A percentile compares a stretch with the other conserved stretches of the same genome.
phyloP scores from a whole-genome alignment of 2,888 invertebrate genomes.

The Eutolmus rufibarbis region DNA sequence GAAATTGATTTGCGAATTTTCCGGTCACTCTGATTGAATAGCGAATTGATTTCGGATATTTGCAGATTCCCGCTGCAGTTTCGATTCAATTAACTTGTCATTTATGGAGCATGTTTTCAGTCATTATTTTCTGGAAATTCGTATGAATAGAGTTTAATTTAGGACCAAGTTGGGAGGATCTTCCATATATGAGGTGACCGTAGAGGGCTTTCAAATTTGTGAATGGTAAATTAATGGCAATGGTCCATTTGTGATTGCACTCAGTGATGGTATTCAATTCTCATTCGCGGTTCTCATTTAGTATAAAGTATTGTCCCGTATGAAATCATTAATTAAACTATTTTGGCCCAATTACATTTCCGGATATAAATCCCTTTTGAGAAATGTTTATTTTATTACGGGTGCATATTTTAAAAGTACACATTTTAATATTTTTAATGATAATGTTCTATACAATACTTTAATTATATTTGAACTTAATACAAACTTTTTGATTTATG shows the following conservation, averaged over 20 bases:
- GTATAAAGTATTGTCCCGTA: background rate
- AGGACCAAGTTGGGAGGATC: background rate
- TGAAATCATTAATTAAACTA: too few species aligned
- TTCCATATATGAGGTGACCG: background rate
- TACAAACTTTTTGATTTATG: too few species aligned
- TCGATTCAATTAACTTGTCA: background rate
- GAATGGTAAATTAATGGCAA: background rate
- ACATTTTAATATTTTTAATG: too few species aligned
- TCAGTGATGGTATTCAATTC: background rate
- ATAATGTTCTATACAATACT: too few species aligned
- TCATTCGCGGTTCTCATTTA: background rate
- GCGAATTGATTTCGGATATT: background rate
- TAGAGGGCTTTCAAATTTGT: background rate
- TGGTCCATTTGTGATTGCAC: background rate
- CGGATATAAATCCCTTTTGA: too few species aligned
- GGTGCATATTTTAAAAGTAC: too few species aligned
- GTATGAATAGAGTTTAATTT: background rate
- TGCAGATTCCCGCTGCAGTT: background rate
- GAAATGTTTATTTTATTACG: too few species aligned
- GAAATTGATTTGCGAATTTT: background rate
- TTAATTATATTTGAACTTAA: too few species aligned
- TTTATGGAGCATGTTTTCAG: background rate
- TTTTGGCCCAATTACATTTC: background rate
- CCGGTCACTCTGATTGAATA: background rate
- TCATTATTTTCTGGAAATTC: background rate